phyloP scores from a whole-genome alignment of 2,113 vertebrate species.

The Anolis carolinensis region DNA sequence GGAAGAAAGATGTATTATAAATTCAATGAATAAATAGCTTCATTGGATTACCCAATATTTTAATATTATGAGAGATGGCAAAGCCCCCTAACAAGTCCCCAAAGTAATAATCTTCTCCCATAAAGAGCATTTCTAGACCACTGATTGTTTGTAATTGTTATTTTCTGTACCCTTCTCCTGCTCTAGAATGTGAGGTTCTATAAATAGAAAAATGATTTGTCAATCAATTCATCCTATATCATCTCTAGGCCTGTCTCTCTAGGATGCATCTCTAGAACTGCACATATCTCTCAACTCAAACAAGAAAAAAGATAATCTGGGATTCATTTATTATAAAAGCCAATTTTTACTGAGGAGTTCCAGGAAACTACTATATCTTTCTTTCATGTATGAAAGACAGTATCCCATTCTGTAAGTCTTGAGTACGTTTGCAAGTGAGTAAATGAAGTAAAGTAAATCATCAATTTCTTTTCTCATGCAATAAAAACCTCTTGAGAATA shows the following conservation, averaged over 20 bases:
- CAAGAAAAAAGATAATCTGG: not conserved
- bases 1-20: too few species aligned
- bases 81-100: not conserved
- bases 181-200: not conserved
- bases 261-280: too few species aligned
- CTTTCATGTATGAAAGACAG: not conserved
- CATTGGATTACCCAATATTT: not conserved
- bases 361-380: not conserved
- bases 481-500: not conserved
- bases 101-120: not conserved
- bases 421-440: not conserved
- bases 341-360: not conserved
- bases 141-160: not conserved
- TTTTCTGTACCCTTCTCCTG: not conserved
- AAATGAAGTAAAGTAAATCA: not conserved
- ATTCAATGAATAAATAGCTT: not conserved
- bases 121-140: not conserved
- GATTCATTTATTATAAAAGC: not conserved
- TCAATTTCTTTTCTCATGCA: not conserved
- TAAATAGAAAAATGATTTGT: too few species aligned
- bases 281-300: not conserved
- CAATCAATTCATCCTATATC: too few species aligned
- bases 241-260: too few species aligned
- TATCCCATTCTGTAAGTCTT: not conserved
- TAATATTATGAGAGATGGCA: not conserved